Conservation (phyloP, 1,140 invertebrate genomes). For the Calephelis nemesis region DNA sequence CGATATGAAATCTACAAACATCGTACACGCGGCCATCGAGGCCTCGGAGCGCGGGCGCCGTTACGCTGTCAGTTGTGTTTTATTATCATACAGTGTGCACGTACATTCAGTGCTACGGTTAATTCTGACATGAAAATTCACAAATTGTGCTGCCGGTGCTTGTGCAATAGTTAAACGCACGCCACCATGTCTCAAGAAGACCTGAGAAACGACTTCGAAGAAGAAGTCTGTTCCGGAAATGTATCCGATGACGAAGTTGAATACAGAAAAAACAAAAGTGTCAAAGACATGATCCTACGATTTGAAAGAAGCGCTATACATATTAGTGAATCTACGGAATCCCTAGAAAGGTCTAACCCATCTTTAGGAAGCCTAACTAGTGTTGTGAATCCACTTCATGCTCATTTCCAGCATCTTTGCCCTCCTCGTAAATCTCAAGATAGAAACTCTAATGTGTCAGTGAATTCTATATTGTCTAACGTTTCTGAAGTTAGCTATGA, state of each 20-base stretch:
- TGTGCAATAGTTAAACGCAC: constrained; percentile 50
- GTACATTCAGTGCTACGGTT: constrained; percentile 50
- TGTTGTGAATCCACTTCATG: constrained; percentile 60
- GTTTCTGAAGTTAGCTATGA: constrained; percentile 66
- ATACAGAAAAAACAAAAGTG: constrained; percentile 58
- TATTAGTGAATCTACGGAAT: constrained; percentile 54
- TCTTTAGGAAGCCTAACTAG: constrained; percentile 60
- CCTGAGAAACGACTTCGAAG: constrained; percentile 42
- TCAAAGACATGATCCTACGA: constrained; percentile 68
- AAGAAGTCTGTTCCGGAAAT: constrained; percentile 51
- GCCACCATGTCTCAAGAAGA: constrained; percentile 67
- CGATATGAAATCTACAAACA: constrained; percentile 11
- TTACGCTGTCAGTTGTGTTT: constrained; percentile 46
- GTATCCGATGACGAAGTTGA: constrained; percentile 60
- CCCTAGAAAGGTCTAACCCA: constrained; percentile 51
- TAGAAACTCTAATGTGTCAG: constrained; percentile 68
- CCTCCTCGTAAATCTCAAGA: constrained; percentile 60
- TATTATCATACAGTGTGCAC: constrained; percentile 48
- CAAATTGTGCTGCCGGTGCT: constrained; percentile 43
- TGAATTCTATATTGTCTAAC: constrained; percentile 72
- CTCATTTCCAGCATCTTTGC: constrained; percentile 58
- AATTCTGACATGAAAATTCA: constrained; percentile 58
- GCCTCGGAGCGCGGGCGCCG: constrained; percentile 49
- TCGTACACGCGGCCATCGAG: constrained; percentile 37
- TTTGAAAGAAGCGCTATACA: constrained; percentile 60